Evolutionary conservation across 2,113 vertebrate genomes (phyloP).

Genomic region (Paramisgurnus dabryanus): DNA sequence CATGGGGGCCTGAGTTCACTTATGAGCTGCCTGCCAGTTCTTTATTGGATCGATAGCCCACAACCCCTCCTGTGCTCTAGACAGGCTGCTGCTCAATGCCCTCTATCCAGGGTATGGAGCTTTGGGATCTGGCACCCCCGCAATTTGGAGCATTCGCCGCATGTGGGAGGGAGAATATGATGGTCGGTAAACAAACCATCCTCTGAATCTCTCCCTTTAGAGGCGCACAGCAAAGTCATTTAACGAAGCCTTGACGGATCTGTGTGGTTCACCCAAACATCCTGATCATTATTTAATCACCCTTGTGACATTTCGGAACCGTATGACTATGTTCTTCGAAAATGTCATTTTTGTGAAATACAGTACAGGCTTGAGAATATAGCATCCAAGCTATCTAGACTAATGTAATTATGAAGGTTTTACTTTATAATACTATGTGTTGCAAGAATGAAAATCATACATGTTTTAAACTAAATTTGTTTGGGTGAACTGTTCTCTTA

Average conservation of each 20-base stretch:
- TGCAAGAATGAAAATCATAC: no score
- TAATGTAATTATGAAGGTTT: no score
- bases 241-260: conserved; percentile 25
- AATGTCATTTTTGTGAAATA: no score
- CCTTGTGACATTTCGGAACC: no score
- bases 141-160: conserved; percentile 8
- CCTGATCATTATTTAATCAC: no score
- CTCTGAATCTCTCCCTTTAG: not conserved
- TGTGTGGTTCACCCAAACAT: not conserved
- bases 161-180: conserved; percentile 22
- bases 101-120: conserved; percentile 27
- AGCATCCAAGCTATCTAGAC: no score
- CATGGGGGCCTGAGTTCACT: conserved; percentile 29
- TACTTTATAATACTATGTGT: no score
- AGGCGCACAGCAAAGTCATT: conserved; percentile 20
- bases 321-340: no score
- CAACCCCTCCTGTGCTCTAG: conserved; percentile 10
- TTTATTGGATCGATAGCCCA: conserved; percentile 33
- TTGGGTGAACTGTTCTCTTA: not conserved
- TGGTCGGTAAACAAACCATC: not conserved
- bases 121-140: conserved; percentile 13
- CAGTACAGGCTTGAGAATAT: no score
- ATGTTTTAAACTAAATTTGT: no score
- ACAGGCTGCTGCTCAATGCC: conserved; percentile 13
- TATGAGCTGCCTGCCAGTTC: conserved; percentile 38